phyloP scores from a whole-genome alignment of 2,888 invertebrate genomes.

The Drosophila fungiperda region DNA sequence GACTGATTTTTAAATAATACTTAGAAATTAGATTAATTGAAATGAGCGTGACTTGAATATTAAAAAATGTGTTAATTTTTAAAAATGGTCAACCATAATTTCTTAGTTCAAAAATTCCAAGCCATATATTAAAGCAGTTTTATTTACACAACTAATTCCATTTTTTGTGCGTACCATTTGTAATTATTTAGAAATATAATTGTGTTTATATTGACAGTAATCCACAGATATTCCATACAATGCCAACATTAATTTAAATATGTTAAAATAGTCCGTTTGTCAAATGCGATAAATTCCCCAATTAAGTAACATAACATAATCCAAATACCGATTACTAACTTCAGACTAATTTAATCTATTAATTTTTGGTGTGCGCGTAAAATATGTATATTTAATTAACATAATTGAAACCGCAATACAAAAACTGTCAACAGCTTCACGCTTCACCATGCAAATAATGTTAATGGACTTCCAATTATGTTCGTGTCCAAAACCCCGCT shows the following conservation, averaged over 20 bases:
- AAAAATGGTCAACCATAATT: not conserved
- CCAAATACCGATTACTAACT: not conserved
- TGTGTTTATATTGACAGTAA: not conserved
- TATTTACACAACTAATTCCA: not conserved
- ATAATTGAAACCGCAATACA: constrained; percentile 47
- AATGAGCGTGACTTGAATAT: not conserved
- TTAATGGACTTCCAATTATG: constrained; percentile 75
- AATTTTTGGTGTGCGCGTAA: constrained; percentile 33
- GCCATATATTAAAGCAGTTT: not conserved
- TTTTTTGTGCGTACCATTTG: not conserved
- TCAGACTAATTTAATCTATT: constrained; percentile 19
- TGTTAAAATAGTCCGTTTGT: not conserved
- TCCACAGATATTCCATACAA: not conserved
- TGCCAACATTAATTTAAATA: not conserved
- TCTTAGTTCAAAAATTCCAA: not conserved
- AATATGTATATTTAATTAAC: constrained; percentile 73
- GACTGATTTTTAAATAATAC: not conserved
- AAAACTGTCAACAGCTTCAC: constrained; percentile 61
- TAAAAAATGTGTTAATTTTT: not conserved
- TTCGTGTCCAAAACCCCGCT: constrained; percentile 21
- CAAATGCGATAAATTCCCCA: not conserved
- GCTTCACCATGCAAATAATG: constrained; percentile 64
- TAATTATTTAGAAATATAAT: not conserved
- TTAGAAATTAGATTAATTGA: not conserved
- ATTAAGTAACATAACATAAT: not conserved